Base-by-base conservation (phyloP, 2,113 vertebrate genomes). In the Myocastor coypus region DNA sequence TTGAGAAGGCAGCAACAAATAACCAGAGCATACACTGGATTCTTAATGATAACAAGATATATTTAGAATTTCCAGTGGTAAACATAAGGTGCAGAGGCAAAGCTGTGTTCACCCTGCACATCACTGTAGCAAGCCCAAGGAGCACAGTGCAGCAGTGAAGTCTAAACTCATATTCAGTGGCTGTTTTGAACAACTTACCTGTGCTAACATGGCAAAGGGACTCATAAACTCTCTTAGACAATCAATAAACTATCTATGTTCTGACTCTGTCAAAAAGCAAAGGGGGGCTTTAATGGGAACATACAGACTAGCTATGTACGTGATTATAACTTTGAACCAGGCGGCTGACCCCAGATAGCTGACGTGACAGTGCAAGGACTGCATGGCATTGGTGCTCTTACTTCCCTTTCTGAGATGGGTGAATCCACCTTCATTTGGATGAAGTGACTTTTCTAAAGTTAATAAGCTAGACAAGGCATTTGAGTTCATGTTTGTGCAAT, bases 401-500 rank as follows among this genome's bases (percentile, higher is more conserved):
- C 55, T 34, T 96, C 69, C 75, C 17, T 71, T 64, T 64, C 52
- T 90, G 59, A 77, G 83, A 89, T 64, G 32, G 91, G 24, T 55
- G 37, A 91, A 77, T 52, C 57, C 63, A 89, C n/a, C 14, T 6
- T 83, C 77, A 2, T 91, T 81, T 89, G 30, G 75, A 93, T 87
- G 17, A 57, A 66, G 11, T 73, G 42, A 63, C 30, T 91, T 87
- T 82, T 42, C 81, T 32, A 75, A 75, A 69, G 59, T 87, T 34
- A 85, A 37, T 57, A 16, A 69, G 37, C 20, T 63, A 85, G 66
- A 6, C 37, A 57, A 89, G 73, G 66, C 71, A 91, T 73, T 78
- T 92, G 84, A 92, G 93, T 61, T 59, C 34, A 73, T 52, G 20
- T 93, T 81, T 92, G 37, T 87, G 6, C 63, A 73, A 88, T 83